Evolutionary conservation across 2,113 vertebrate genomes (phyloP).

Genomic region (Candoia aspera): DNA sequence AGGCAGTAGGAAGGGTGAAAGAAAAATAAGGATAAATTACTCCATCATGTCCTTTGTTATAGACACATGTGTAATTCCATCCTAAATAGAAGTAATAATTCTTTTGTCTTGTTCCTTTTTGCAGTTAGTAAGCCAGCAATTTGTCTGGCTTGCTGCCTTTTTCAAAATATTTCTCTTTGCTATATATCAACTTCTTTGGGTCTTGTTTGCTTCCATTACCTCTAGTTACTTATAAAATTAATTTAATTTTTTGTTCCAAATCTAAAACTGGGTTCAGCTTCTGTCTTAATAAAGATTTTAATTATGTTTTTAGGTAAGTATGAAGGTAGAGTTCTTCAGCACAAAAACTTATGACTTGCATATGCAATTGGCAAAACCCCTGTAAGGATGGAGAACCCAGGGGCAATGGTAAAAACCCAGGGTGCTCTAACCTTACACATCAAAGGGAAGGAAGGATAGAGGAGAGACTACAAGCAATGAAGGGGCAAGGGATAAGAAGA

Average conservation of each 20-base stretch:
- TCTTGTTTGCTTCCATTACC: not conserved
- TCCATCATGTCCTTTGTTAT: not conserved
- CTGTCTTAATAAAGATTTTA: not conserved
- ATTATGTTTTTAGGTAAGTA: not conserved
- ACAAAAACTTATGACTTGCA: constrained; percentile 26
- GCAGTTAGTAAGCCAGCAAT: not conserved
- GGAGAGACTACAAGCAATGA: too few relatives aligned
- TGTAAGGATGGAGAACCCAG: too few relatives aligned
- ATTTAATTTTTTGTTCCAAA: not conserved
- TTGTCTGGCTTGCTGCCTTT: not conserved
- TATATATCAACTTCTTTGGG: not conserved
- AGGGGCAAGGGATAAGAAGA: too few relatives aligned
- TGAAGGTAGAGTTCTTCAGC: not conserved
- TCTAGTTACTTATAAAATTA: not conserved
- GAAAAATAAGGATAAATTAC: not conserved
- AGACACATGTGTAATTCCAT: not conserved
- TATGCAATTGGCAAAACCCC: constrained; percentile 26
- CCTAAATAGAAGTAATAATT: not conserved
- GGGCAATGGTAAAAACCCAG: too few relatives aligned
- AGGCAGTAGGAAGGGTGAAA: not conserved
- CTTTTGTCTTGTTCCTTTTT: not conserved
- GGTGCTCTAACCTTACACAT: too few relatives aligned
- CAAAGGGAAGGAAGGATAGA: too few relatives aligned
- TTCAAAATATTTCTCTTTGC: not conserved
- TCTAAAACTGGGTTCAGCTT: not conserved